phyloP scores from a whole-genome alignment of 2,888 invertebrate genomes.

The Cyclophora punctaria region DNA sequence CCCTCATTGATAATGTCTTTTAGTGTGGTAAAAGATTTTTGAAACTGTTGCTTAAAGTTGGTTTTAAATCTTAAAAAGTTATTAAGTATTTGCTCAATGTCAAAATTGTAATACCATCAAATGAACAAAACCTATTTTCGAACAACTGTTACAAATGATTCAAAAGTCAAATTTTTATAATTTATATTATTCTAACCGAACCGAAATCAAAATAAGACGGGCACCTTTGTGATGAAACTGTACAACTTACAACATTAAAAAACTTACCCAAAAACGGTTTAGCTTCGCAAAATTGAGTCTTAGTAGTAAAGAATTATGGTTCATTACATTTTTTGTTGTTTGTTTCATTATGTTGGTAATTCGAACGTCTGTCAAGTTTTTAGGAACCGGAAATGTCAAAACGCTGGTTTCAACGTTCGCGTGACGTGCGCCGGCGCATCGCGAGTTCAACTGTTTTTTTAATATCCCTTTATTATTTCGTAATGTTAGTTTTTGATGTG shows the following conservation, averaged over 20 bases:
- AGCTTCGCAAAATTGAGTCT: too few species aligned
- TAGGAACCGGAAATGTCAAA: conserved; percentile 60
- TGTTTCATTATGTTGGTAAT: conserved; percentile 9
- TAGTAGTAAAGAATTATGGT: too few species aligned
- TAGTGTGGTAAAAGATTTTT: not conserved
- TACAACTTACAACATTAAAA: conserved; percentile 19
- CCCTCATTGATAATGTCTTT: not conserved
- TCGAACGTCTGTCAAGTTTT: conserved; percentile 41
- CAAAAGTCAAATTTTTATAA: conserved; percentile 18
- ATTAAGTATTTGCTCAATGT: not conserved
- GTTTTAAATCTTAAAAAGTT: not conserved
- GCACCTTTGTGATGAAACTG: conserved; percentile 35
- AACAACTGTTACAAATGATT: not conserved
- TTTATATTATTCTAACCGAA: conserved; percentile 40
- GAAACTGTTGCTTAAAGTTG: not conserved
- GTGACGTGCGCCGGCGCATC: conserved; percentile 37
- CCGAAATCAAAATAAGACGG: conserved; percentile 52
- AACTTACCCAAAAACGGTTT: not conserved
- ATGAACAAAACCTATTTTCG: not conserved
- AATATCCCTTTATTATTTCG: conserved; percentile 10
- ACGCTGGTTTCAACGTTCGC: conserved; percentile 51
- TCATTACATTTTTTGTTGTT: too few species aligned
- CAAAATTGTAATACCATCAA: not conserved
- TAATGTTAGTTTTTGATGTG: too few species aligned
- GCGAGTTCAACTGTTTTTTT: conserved; percentile 28